These are phyloP conservation scores for Liolophura sinensis DNA, from an alignment of 1,140 invertebrate species.

Conservation along the genomic window DNA sequence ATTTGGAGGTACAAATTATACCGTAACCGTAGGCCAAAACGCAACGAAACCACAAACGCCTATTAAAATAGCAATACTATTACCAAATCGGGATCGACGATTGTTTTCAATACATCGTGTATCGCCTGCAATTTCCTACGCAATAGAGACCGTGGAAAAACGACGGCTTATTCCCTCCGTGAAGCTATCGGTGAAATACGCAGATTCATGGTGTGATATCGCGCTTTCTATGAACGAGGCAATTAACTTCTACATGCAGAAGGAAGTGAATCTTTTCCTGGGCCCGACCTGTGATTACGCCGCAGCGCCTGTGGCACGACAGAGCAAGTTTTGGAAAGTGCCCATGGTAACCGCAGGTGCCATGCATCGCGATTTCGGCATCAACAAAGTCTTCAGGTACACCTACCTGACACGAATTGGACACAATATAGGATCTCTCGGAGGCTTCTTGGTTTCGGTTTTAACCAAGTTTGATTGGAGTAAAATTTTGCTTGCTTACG, in stretches of 20 bases:
- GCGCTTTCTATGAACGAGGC: conserved; percentile 40
- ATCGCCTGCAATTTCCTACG: conserved; percentile 33
- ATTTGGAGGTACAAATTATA: too few species aligned
- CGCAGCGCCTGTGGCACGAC: conserved; percentile 85
- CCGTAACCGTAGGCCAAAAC: too few species aligned
- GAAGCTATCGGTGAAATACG: conserved; percentile 30
- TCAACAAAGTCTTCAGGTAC: conserved; percentile 62
- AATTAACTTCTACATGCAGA: conserved; percentile 38
- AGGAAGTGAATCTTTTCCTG: conserved; percentile 75
- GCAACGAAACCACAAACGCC: too few species aligned
- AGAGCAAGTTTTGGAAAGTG: conserved; percentile 77
- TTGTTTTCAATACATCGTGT: conserved; percentile 34
- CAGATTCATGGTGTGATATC: conserved; percentile 38
- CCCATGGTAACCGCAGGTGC: conserved; percentile 85
- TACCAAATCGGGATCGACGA: conserved; percentile 20
- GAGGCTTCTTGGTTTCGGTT: conserved; percentile 69
- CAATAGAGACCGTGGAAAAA: conserved; percentile 30
- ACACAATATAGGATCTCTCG: conserved; percentile 77
- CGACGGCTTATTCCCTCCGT: conserved; percentile 10
- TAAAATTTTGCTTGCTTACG: conserved; percentile 72
- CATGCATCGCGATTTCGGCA: conserved; percentile 76
- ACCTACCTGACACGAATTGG: conserved; percentile 83
- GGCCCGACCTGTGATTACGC: conserved; percentile 92
- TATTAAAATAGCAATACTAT: conserved; percentile 24
- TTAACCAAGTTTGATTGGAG: conserved; percentile 68